Conservation (phyloP, 1,140 invertebrate genomes). For the Medauroidea extradentata region DNA sequence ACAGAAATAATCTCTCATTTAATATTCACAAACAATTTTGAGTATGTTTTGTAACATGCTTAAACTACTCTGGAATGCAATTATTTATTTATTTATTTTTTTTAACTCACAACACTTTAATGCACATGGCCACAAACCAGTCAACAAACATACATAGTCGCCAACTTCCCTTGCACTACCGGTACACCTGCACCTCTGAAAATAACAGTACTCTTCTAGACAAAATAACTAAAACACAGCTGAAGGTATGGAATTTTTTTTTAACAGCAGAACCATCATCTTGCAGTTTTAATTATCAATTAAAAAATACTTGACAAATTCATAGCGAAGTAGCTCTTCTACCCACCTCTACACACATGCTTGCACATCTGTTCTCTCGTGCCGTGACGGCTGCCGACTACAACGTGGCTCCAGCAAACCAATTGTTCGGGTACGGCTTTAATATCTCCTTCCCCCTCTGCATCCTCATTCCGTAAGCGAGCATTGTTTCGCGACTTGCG, state of each 20-base stretch:
- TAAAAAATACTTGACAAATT: slow-evolving; percentile 21
- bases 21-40: slow-evolving; percentile 13
- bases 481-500: slow-evolving; percentile 29
- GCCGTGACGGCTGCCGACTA: slow-evolving; percentile 24
- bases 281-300: slow-evolving; percentile 27
- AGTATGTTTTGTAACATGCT: slow-evolving; percentile 3
- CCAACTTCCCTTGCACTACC: neutral
- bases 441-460: neutral
- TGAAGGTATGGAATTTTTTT: slow-evolving; percentile 26
- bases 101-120: neutral
- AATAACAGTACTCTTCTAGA: slow-evolving; percentile 2
- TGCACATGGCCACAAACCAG: slow-evolving; percentile 3
- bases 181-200: neutral
- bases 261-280: slow-evolving; percentile 26
- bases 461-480: slow-evolving; percentile 22
- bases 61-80: slow-evolving; percentile 10
- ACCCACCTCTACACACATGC: slow-evolving; percentile 3
- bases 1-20: slow-evolving; percentile 15
- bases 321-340: slow-evolving; percentile 21
- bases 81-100: neutral
- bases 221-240: slow-evolving; percentile 13
- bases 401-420: slow-evolving; percentile 24
- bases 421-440: neutral
- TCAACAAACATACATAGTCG: neutral
- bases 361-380: neutral